phyloP scores from a whole-genome alignment of 1,140 invertebrate species.

The Mactra quadrangularis region DNA sequence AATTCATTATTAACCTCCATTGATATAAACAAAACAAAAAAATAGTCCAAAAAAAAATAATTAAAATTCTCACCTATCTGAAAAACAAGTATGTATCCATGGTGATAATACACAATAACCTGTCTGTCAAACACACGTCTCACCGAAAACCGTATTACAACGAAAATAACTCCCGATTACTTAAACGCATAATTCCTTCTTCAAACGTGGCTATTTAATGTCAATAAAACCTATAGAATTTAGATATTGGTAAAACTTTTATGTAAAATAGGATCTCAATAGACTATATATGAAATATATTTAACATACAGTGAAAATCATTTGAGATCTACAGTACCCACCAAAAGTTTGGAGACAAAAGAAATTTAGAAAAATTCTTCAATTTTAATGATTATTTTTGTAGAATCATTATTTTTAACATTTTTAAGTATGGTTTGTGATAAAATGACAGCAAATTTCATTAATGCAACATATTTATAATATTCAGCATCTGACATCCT shows the following conservation, averaged over 20 bases:
- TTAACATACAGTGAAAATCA: background rate
- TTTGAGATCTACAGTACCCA: conserved; percentile 5
- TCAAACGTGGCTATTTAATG: conserved; percentile 25
- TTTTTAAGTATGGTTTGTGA: too few relatives aligned
- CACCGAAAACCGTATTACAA: conserved; percentile 13
- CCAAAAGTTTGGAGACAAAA: too few relatives aligned
- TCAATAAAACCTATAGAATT: conserved; percentile 40
- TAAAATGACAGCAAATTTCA: too few relatives aligned
- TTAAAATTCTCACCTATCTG: conserved; percentile 26
- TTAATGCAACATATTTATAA: too few relatives aligned
- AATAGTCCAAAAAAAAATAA: background rate
- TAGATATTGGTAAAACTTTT: conserved; percentile 5
- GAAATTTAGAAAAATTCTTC: too few relatives aligned
- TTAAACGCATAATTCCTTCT: conserved; percentile 18
- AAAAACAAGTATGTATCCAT: conserved; percentile 20
- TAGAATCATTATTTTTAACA: too few relatives aligned
- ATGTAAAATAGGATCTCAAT: conserved; percentile 5
- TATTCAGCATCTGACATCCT: too few relatives aligned
- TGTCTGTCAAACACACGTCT: background rate
- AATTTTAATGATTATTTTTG: too few relatives aligned
- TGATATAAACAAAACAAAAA: too few relatives aligned
- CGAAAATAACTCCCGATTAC: conserved; percentile 19
- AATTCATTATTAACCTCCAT: too few relatives aligned
- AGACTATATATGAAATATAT: too few relatives aligned
- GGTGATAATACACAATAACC: conserved; percentile 16